A percentile compares a stretch with the other conserved stretches of the same genome.
Conservation (phyloP, 2,797 vertebrate genomes). For the Gastrophryne carolinensis region DNA sequence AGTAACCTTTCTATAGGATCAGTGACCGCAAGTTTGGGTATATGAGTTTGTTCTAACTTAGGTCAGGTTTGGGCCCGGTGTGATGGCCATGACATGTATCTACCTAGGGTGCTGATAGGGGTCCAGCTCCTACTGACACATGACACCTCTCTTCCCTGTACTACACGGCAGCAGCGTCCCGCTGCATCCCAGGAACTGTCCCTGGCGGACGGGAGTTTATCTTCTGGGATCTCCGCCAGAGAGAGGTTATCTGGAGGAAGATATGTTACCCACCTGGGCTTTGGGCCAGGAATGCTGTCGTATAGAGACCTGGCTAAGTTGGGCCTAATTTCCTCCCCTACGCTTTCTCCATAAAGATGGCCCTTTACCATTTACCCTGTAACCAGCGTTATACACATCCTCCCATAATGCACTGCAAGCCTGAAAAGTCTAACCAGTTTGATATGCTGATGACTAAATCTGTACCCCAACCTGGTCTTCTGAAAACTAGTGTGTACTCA, state of each 20-base stretch:
- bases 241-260: constrained; percentile 31
- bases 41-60: too few species aligned
- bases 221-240: constrained; percentile 21
- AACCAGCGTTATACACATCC: background rate
- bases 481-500: too few species aligned
- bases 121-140: background rate
- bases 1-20: too few species aligned
- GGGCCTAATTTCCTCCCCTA: background rate
- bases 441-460: too few species aligned
- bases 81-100: too few species aligned
- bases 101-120: too few species aligned
- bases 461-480: too few species aligned
- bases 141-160: background rate
- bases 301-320: background rate
- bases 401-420: too few species aligned
- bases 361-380: background rate
- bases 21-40: too few species aligned
- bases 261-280: constrained; percentile 22
- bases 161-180: background rate
- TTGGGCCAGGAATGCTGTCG: constrained; percentile 1
- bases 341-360: background rate
- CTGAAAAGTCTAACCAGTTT: too few species aligned
- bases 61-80: too few species aligned
- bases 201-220: constrained; percentile 34
- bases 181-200: background rate